A percentile compares a stretch with the other conserved stretches of the same genome.
These are phyloP conservation scores for Zele albiditarsus DNA, from an alignment of 2,888 invertebrate genomes.

Conservation along the genomic window DNA sequence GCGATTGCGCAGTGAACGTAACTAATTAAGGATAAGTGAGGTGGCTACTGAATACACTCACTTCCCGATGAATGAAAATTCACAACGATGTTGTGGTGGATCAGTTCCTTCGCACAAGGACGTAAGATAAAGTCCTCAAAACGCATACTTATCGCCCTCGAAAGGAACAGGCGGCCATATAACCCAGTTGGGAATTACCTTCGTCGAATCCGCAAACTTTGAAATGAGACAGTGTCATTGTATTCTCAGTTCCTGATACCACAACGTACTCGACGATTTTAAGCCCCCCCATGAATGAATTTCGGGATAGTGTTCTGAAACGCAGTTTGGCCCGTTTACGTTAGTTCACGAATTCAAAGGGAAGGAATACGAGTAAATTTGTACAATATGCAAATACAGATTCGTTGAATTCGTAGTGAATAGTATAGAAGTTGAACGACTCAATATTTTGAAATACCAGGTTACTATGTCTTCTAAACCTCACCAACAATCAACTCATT, in stretches of 20 bases:
- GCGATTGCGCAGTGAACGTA: neutral
- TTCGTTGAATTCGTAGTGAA: constrained; percentile 31
- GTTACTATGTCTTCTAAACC: constrained; percentile 51
- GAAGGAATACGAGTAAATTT: neutral
- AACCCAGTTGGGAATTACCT: constrained; percentile 47
- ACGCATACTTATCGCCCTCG: constrained; percentile 57
- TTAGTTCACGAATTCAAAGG: neutral
- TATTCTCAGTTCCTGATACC: constrained; percentile 56
- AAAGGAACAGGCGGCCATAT: constrained; percentile 55
- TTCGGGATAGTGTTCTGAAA: constrained; percentile 12
- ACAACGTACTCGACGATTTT: constrained; percentile 57
- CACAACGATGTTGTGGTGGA: constrained; percentile 36
- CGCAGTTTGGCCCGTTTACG: neutral
- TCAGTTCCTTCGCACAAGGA: constrained; percentile 44
- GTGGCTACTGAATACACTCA: neutral
- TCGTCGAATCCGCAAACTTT: neutral
- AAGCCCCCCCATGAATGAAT: constrained; percentile 53
- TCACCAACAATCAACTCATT: neutral
- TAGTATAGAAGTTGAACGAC: constrained; percentile 51
- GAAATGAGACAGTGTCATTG: constrained; percentile 24
- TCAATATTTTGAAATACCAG: constrained; percentile 53
- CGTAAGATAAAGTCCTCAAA: constrained; percentile 52
- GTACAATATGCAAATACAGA: neutral
- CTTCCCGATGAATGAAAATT: constrained; percentile 15
- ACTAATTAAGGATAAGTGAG: neutral